phyloP scores from a whole-genome alignment of 1,140 invertebrate genomes.

The Ostrea edulis region DNA sequence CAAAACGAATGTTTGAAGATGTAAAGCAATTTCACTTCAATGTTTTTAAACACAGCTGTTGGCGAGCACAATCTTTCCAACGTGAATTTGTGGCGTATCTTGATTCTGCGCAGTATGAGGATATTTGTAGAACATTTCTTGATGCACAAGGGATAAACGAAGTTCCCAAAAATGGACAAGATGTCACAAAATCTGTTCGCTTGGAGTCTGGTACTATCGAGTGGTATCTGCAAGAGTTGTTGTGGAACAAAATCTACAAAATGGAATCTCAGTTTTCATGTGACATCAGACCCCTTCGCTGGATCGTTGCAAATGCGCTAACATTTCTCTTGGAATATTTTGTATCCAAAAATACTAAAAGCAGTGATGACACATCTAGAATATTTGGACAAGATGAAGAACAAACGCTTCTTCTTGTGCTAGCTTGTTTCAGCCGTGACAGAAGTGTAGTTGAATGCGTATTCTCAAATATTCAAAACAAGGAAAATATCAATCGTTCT shows the following conservation, averaged over 20 bases:
- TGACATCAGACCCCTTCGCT: not conserved
- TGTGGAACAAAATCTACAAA: not conserved
- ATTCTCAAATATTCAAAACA: not conserved
- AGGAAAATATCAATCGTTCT: not conserved
- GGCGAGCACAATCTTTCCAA: not conserved
- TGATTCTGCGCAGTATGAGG: not conserved
- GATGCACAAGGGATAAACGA: not conserved
- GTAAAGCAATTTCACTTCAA: not conserved
- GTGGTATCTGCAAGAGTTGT: not conserved
- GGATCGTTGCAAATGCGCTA: not conserved
- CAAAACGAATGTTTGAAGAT: not conserved
- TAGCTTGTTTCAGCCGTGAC: not conserved
- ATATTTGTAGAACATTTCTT: not conserved
- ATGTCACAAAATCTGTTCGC: not conserved
- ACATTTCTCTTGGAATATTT: slow-evolving; percentile 3
- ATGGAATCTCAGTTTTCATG: not conserved
- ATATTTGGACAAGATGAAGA: not conserved
- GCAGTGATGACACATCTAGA: not conserved
- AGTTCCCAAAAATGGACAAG: not conserved
- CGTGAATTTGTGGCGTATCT: not conserved
- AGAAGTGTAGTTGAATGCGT: not conserved
- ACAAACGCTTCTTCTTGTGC: not conserved
- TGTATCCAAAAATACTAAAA: not conserved
- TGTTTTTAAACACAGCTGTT: not conserved
- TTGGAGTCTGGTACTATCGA: not conserved